Base-by-base conservation (phyloP, 2,113 vertebrate species). In the Oryzias melastigma region DNA sequence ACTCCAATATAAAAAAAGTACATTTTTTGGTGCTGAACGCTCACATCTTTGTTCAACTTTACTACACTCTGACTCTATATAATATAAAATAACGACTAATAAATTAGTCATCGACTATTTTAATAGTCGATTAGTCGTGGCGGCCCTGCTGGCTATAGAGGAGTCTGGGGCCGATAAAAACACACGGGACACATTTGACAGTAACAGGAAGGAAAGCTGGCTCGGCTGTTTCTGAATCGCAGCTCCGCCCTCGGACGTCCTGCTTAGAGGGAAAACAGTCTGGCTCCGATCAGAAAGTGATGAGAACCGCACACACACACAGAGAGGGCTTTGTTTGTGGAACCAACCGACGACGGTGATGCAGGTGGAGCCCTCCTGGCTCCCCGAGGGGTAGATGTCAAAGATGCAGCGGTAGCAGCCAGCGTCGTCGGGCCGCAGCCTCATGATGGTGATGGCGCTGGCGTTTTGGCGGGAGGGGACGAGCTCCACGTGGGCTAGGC, bases 371-470 rank as follows among this genome's bases (percentile, higher is more conserved):
- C 75, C 90, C 19, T 83, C 43, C 47, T 89, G 84, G 0, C 10
- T 1, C 6, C 90, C 91, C 0, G 1, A 16, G 5, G 92, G 91
- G 46, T 56, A 91, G 4, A 91, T 63, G 0, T 93, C 84, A 58
- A 93, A 93, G 22, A 85, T 1, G 78, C 92, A 93, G 12, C 24
- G 65, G 81, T 88, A 92, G 75, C 92, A 93, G 51, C 91, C 91
- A 24, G 78, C 85, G 13, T 90, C 81, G 0, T 62, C 76, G 0
- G 64, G 18, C 44, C 2, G 51, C 46, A 81, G 75, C 25, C 2
- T 75, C 5, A 18, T 53, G 76, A 93, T 82, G 80, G 66, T 84
- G 77, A 93, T 89, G 70, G 56, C 42, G 57, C 88, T 92, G 72
- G 54, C 46, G 46, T 85, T 10, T 2, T 12, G 19, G 52, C 18